These are phyloP conservation scores for Atractosteus spatula DNA, from an alignment of 2,113 vertebrate species.

Conservation along the genomic window DNA sequence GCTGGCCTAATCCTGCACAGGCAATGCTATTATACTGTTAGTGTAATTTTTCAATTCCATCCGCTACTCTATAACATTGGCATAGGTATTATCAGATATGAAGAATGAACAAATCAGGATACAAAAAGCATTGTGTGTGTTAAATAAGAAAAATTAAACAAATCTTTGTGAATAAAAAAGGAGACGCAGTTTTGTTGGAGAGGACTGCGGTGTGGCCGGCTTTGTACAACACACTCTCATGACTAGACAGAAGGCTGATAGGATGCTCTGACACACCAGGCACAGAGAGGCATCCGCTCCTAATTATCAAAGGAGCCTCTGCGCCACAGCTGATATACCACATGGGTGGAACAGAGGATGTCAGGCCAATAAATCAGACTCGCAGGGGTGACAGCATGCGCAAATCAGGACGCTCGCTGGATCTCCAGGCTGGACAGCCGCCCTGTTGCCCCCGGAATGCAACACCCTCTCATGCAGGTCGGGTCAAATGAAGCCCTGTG, in stretches of 20 bases:
- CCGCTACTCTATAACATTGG: too few species aligned
- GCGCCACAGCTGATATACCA: slow-evolving; percentile 54
- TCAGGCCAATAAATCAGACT: slow-evolving; percentile 70
- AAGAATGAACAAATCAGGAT: too few species aligned
- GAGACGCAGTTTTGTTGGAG: too few species aligned
- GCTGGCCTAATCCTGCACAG: too few species aligned
- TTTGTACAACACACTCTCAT: slow-evolving; percentile 34
- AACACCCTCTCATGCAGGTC: background rate
- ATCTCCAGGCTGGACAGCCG: slow-evolving; percentile 51
- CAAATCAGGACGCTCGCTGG: slow-evolving; percentile 71
- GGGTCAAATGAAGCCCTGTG: slow-evolving; percentile 41
- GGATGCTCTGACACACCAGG: slow-evolving; percentile 63
- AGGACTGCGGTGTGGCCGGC: too few species aligned
- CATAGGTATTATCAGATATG: too few species aligned
- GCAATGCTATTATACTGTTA: too few species aligned
- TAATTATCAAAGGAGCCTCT: slow-evolving; percentile 63
- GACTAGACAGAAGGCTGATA: slow-evolving; percentile 51
- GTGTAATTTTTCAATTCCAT: too few species aligned
- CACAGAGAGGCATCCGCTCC: slow-evolving; percentile 28
- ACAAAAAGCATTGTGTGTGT: too few species aligned
- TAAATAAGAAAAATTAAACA: too few species aligned
- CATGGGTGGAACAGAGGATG: slow-evolving; percentile 64
- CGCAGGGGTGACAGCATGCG: slow-evolving; percentile 64
- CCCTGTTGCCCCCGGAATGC: slow-evolving; percentile 53
- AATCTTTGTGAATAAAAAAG: too few species aligned